Percentiles rank a stretch among this genome's conserved stretches.
These are phyloP conservation scores for Sisyra terminalis DNA, from an alignment of 2,888 invertebrate species.

Conservation along the genomic window DNA sequence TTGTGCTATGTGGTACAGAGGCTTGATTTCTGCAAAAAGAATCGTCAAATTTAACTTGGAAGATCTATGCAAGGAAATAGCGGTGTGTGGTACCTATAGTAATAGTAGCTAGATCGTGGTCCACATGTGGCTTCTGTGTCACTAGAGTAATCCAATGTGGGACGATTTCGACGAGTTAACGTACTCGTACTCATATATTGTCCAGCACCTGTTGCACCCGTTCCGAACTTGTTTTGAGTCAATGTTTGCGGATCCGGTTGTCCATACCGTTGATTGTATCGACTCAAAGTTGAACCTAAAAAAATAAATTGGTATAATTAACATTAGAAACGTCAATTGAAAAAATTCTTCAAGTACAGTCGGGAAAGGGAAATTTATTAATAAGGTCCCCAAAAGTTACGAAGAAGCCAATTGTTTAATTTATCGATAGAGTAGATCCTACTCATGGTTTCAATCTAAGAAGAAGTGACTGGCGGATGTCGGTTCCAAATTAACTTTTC, in stretches of 20 bases:
- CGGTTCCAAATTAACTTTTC: too few species aligned
- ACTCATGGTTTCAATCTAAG: too few species aligned
- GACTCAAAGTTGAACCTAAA: slow-evolving; percentile 35
- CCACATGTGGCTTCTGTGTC: slow-evolving; percentile 89
- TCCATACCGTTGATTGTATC: slow-evolving; percentile 48
- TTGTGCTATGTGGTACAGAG: slow-evolving; percentile 27
- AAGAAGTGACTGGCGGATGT: too few species aligned
- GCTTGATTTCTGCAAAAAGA: slow-evolving; percentile 22
- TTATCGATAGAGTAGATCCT: too few species aligned
- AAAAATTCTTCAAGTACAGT: too few species aligned
- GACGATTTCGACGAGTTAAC: slow-evolving; percentile 54
- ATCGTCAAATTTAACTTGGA: background rate
- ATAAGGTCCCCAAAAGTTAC: too few species aligned
- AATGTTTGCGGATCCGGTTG: slow-evolving; percentile 34
- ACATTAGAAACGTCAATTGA: too few species aligned
- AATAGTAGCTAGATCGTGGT: slow-evolving; percentile 59
- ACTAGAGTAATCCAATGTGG: slow-evolving; percentile 79
- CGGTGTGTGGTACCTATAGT: slow-evolving; percentile 33
- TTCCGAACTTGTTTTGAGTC: slow-evolving; percentile 27
- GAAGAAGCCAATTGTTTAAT: too few species aligned
- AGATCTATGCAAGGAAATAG: background rate
- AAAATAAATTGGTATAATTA: background rate
- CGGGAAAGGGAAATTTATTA: too few species aligned
- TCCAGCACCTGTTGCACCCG: slow-evolving; percentile 26
- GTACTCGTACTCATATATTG: slow-evolving; percentile 32